Conservation (phyloP, 2,797 vertebrate species). For the Syndactyla subalaris region DNA sequence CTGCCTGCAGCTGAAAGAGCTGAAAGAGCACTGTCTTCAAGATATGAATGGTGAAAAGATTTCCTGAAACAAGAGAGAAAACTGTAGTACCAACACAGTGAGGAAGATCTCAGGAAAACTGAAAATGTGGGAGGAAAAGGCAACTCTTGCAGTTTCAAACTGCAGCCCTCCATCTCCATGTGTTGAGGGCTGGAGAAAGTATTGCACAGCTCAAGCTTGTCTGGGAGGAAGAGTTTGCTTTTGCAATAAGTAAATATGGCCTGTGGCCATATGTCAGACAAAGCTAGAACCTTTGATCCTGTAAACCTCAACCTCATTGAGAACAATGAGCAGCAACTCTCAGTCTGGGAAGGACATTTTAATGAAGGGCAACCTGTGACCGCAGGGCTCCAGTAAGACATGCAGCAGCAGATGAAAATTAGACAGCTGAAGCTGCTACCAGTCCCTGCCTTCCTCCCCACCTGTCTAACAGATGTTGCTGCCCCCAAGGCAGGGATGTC, state of each 20-base stretch:
- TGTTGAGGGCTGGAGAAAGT: neutral
- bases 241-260: neutral
- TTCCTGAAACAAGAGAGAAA: neutral
- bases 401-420: neutral
- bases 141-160: neutral
- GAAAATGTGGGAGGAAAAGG: neutral
- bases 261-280: neutral
- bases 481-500: slow-evolving; percentile 9
- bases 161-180: neutral
- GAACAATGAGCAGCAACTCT: neutral
- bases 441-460: neutral
- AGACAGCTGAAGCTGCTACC: neutral
- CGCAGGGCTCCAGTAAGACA: neutral
- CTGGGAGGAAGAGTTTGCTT: neutral
- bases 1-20: neutral
- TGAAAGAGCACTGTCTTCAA: neutral
- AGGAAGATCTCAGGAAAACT: neutral
- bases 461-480: neutral
- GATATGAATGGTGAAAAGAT: neutral
- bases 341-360: neutral
- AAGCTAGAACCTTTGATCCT: neutral
- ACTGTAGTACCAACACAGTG: neutral
- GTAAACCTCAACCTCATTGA: neutral
- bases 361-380: neutral
- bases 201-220: neutral